These are phyloP conservation scores for Tamias sibiricus DNA, from an alignment of 2,113 vertebrate species.

Conservation along the genomic window DNA sequence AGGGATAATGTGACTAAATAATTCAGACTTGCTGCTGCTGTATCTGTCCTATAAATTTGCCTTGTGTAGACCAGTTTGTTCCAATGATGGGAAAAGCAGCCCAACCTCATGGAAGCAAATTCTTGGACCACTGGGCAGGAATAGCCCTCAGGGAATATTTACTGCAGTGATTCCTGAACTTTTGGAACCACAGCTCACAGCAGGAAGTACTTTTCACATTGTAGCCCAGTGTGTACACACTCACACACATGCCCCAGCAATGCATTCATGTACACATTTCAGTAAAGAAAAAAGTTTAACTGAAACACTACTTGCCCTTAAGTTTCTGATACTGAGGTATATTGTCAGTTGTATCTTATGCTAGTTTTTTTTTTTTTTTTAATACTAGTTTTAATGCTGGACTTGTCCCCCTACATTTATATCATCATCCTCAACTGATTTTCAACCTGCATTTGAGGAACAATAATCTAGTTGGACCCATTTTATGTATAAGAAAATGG, in stretches of 20 bases:
- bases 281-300: background rate
- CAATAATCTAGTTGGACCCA: background rate
- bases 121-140: background rate
- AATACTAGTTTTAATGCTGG: background rate
- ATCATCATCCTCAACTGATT: background rate
- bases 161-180: background rate
- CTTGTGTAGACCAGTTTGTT: background rate
- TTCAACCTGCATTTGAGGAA: background rate
- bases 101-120: background rate
- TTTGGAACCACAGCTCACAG: background rate
- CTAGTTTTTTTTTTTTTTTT: background rate
- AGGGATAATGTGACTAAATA: background rate
- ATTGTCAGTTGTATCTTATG: background rate
- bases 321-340: background rate
- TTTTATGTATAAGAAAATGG: background rate
- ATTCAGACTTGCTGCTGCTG: background rate
- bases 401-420: background rate
- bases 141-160: background rate
- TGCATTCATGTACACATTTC: background rate
- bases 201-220: background rate
- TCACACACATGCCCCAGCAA: background rate
- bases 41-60: background rate
- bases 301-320: background rate
- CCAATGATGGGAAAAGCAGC: background rate
- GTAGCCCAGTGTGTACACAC: background rate